Evolutionary conservation across 2,888 invertebrate genomes (phyloP).

Genomic region (Acronicta psi): DNA sequence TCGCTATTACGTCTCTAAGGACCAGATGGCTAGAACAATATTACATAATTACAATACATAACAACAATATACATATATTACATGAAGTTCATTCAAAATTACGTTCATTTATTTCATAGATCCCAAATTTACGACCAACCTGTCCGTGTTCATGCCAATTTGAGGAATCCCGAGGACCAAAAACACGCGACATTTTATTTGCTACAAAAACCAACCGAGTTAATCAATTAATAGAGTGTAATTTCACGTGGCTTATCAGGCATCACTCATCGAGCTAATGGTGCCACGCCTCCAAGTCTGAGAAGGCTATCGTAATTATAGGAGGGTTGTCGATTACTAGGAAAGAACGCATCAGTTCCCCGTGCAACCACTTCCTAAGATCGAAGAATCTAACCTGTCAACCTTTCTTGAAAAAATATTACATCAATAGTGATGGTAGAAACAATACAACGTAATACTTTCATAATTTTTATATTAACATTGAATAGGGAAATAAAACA

Average conservation of each 20-base stretch:
- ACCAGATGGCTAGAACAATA: too few species aligned
- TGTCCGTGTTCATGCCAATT: slow-evolving; percentile 16
- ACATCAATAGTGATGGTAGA: too few species aligned
- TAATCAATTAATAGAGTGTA: slow-evolving; percentile 63
- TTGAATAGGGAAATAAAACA: too few species aligned
- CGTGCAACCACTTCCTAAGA: slow-evolving; percentile 13
- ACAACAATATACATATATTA: too few species aligned
- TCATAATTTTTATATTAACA: too few species aligned
- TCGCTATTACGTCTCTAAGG: too few species aligned
- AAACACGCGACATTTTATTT: slow-evolving; percentile 33
- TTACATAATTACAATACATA: too few species aligned
- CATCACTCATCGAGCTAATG: slow-evolving; percentile 69
- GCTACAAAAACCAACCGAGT: slow-evolving; percentile 13
- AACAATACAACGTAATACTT: too few species aligned
- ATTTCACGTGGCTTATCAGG: slow-evolving; percentile 62
- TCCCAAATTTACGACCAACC: slow-evolving; percentile 5
- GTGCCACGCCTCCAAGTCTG: slow-evolving; percentile 63
- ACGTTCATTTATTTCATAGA: neutral
- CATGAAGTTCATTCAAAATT: too few species aligned
- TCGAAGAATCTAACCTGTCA: neutral
- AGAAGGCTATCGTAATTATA: slow-evolving; percentile 40
- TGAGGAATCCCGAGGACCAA: slow-evolving; percentile 31
- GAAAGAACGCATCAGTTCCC: slow-evolving; percentile 6
- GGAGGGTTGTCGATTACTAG: slow-evolving; percentile 7
- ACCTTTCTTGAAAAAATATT: neutral